Percentiles rank a stretch among this genome's conserved stretches.
Conservation (phyloP, 2,797 vertebrate genomes). For the Rousettus madagascariensis region DNA sequence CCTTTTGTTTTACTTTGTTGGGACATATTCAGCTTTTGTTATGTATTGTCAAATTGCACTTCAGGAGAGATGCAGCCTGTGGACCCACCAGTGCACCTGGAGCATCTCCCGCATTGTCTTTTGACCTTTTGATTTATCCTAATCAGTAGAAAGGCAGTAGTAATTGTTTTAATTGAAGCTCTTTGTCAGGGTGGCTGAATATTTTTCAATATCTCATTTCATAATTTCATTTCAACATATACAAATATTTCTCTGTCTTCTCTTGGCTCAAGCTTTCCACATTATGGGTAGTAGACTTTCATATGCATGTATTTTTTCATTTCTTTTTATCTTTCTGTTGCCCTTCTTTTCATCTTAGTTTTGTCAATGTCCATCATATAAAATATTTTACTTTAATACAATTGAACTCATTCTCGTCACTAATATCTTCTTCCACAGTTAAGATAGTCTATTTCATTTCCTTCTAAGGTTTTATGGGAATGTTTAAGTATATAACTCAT, state of each 20-base stretch:
- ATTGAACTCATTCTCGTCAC: background rate
- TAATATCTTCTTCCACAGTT: constrained; percentile 10
- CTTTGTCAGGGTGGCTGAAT: background rate
- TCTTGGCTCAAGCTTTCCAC: background rate
- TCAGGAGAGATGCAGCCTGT: background rate
- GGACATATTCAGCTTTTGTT: background rate
- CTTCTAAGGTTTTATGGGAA: background rate
- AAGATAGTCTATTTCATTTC: constrained; percentile 17
- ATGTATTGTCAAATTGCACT: background rate
- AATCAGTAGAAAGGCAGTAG: background rate
- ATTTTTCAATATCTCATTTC: constrained; percentile 3
- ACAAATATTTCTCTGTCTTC: background rate
- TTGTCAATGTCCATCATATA: background rate
- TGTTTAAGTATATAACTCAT: constrained; percentile 38
- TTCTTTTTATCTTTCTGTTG: constrained; percentile 10
- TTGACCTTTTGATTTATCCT: background rate
- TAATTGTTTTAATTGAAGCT: background rate
- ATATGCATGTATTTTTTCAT: background rate
- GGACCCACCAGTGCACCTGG: background rate
- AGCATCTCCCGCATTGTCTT: background rate
- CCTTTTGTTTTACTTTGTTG: background rate
- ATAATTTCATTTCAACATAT: constrained; percentile 28
- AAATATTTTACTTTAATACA: constrained; percentile 44
- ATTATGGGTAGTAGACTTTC: background rate
- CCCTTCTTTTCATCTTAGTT: constrained; percentile 37